Evolutionary conservation across 2,888 invertebrate genomes (phyloP), one percentile per base, ranked within the genome.

Genomic region (Napeogenes sylphis): DNA sequence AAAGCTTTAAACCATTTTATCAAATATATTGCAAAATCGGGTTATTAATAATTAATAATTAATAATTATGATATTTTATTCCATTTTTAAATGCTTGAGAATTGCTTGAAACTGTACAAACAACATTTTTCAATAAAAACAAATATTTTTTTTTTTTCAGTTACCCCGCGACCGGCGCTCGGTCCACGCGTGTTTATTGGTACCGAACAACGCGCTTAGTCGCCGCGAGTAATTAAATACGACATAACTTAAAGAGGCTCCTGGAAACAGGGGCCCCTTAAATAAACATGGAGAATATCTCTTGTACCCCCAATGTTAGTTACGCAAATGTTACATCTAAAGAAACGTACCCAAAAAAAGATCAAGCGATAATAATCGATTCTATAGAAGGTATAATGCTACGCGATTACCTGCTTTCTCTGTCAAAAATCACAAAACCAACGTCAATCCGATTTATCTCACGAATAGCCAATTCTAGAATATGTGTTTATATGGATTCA

Each of bases 291-390:
- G 21, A 21, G 21, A 21, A 21, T 1, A 21, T 21, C 21, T 21
- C 21, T 21, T 21, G 21, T 21, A 21, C 21, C 21, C 21, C 21
- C 21, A 21, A 21, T 21, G 21, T 21, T 21, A 46, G 46, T 46
- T 46, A 46, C n/a, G 46, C 46, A 10, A 46, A 46, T 46, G 42
- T 63, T 10, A 60, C 60, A 0, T 57, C 42, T 10, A 12, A 45
- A 30, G 59, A 54, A 32, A 42, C 46, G 30, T 64, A 61, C 58
- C 68, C 70, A 8, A 70, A 63, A 47, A 70, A 70, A 62, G 68
- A 68, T 51, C 70, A 70, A 67, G 67, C 70, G 13, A 62, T 70
- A 13, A 57, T 70, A 54, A 4, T 70, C 8, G 66, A 68, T 13
- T 58, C 67, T 3, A 62, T 68, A 5, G 68, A 67, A n/a, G 67